Base-by-base conservation (phyloP, 2,113 vertebrate genomes). In the Campylomormyrus tamandua region DNA sequence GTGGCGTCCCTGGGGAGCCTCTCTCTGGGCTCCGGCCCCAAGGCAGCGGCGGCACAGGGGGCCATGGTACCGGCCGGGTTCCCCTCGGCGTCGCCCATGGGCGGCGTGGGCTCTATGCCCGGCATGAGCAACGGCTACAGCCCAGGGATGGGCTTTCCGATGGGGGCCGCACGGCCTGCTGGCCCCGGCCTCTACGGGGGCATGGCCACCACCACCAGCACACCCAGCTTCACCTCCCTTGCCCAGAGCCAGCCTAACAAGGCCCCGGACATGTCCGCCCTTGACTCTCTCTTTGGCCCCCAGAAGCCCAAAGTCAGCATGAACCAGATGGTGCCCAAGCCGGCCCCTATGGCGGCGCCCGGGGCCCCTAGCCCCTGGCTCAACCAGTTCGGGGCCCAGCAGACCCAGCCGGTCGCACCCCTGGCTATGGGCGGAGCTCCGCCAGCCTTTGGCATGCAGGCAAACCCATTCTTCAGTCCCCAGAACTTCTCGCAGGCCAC, bases 381-480 rank as follows among this genome's bases (percentile, higher is more conserved):
- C 50, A 97, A 94, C 95, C 98, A 99, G 93, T 98, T 97, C 92
- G 95, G 94, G 86, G 91, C 96, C 52, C 93, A 94, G 0, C 97
- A 96, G 89, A 96, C 94, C 84, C 93, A 97, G 93, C 96, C 96
- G 2, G 88, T 92, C 24, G 53, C 93, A 0, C 92, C 96, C 66
- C 93, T 86, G 53, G 91, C 95, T 2, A 95, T 96, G 92, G 92
- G 96, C 88, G 97, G 95, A 83, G 93, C 95, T 24, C 95, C 97
- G 17, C 87, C 96, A 89, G 96, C 96, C 39, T 99, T 99, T 90
- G 97, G 97, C 74, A 94, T 98, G 93, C 98, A 99, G 94, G 97
- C 97, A 70, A 99, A 99, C 92, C 98, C 98, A 80, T 99, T 99
- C 95, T 99, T 98, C 94, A 97, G 94, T 92, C 98, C 98, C 3